Base-by-base conservation (phyloP, 1,140 invertebrate genomes). In the Drosophila serrata region DNA sequence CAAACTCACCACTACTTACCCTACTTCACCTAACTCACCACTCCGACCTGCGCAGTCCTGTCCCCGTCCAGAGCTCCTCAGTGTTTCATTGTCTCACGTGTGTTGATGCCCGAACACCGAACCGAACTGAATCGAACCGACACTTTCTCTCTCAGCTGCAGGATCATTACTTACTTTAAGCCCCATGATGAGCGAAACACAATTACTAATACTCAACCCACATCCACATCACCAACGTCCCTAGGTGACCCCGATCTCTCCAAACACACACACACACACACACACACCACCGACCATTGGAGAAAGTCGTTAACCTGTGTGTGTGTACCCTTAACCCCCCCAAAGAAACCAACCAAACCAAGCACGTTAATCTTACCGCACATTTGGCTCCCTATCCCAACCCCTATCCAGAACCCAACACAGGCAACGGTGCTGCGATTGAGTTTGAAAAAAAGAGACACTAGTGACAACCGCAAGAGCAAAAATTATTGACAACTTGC, bases 361-460 rank as follows among this genome's bases (percentile, higher is more conserved):
- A 31, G 42, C 70, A 74, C 68, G 24, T 60, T 42, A 33, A 64
- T 62, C 19, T 64, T 64, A 42, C 61, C 61, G 57, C 56, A 64
- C 61, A 64, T 64, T 82, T 82, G 75, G 75, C 75, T 82, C 37
- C 59, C 64, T 27, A 45, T 55, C 40, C 73, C 17, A 40, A 51
- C 24, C 29, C 35, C 45, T 62, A 61, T 17, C 57, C 37, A 65
- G 65, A 80, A 70, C 60, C 70, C 64, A 72, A 79, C 77, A 81
- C 61, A 81, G 81, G 81, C 81, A 75, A 81, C 69, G 81, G 85
- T 90, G 85, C 85, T 90, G 85, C 86, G 81, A 70, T 90, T 90
- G 86, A 90, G 86, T 79, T 90, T 90, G 80, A 88, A 91, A 92
- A 92, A 92, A 92, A 92, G 91, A 92, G 91, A 92, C 91, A 92